Conservation (phyloP, 2,797 vertebrate genomes). For the Brachyalestes nurse region DNA sequence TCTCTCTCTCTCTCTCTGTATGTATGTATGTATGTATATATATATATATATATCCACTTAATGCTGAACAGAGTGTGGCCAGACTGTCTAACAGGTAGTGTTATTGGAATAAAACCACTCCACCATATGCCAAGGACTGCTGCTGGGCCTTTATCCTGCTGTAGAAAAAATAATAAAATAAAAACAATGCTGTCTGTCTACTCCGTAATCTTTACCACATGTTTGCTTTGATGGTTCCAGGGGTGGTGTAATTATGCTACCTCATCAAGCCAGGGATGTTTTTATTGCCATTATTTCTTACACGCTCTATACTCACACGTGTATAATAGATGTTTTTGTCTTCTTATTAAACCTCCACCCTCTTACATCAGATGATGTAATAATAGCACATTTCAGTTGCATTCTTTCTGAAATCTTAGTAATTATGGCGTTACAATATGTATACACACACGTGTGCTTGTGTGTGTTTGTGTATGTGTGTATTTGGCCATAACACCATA, state of each 20-base stretch:
- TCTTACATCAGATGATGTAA: slow-evolving; percentile 36
- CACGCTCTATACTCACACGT: slow-evolving; percentile 49
- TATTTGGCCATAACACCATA: too few relatives aligned
- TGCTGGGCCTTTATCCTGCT: slow-evolving; percentile 75
- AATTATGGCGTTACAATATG: slow-evolving; percentile 59
- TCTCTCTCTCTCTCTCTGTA: too few relatives aligned
- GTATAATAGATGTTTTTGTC: slow-evolving; percentile 55
- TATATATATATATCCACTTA: background rate
- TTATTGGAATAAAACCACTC: slow-evolving; percentile 61
- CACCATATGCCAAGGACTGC: slow-evolving; percentile 79
- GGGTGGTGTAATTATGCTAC: slow-evolving; percentile 77
- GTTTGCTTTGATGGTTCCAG: slow-evolving; percentile 76
- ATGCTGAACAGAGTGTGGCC: slow-evolving; percentile 2
- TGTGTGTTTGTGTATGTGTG: slow-evolving; percentile 57
- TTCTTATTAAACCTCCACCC: slow-evolving; percentile 47
- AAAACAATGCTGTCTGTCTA: slow-evolving; percentile 80
- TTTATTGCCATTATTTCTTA: slow-evolving; percentile 73
- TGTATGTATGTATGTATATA: too few relatives aligned
- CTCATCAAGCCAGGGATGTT: slow-evolving; percentile 79
- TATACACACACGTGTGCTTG: background rate
- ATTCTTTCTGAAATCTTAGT: slow-evolving; percentile 13
- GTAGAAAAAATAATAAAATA: slow-evolving; percentile 57
- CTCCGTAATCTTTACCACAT: slow-evolving; percentile 79
- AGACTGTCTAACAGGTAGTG: slow-evolving; percentile 56
- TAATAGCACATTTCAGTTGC: slow-evolving; percentile 48